Evolutionary conservation across 2,797 vertebrate species (phyloP), one percentile per base, ranked within the genome.

Genomic region (Neopelma chrysocephalum): DNA sequence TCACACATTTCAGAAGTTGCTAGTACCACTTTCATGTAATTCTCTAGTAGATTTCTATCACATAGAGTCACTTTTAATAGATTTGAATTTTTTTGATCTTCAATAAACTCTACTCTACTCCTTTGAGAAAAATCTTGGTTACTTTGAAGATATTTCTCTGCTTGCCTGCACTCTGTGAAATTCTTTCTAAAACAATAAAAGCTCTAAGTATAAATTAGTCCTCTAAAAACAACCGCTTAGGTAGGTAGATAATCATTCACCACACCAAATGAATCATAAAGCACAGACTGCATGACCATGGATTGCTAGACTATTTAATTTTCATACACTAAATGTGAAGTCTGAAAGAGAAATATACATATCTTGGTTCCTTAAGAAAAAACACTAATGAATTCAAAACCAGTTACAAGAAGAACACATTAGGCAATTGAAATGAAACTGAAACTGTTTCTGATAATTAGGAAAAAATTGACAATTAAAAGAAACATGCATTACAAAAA

Each of bases 71-170:
- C 48, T 96, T 96, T 89, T 90, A 96, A 95, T 93, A 87, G 68
- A 95, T 95, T 82, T 94, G 92, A 95, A 83, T 94, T 87, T 91
- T 90, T 96, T 95, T 97, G 65, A 96, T 95, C 96, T 96, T 96
- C 90, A 90, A 36, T 84, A 93, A 92, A 88, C 50, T 92, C 81
- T 86, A 51, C 43, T 86, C 54, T 40, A 51, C 36, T 86, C 87
- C 88, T 95, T 87, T 85, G 78, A 92, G 93, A 90, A 95, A 94
- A 94, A 94, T 60, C 82, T 93, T 77, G 42, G 81, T 68, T 91
- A 89, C 86, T 95, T 96, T 93, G 86, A 94, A 96, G 87, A 89
- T 88, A 94, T 94, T 84, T 79, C 56, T 95, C 65, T 80, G 47
- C 80, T 95, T 26, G 75, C 38, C 75, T 82, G 27, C 38, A 85